These are phyloP conservation scores for Strigamia maritima DNA, from an alignment of 2,888 invertebrate species.

Conservation along the genomic window DNA sequence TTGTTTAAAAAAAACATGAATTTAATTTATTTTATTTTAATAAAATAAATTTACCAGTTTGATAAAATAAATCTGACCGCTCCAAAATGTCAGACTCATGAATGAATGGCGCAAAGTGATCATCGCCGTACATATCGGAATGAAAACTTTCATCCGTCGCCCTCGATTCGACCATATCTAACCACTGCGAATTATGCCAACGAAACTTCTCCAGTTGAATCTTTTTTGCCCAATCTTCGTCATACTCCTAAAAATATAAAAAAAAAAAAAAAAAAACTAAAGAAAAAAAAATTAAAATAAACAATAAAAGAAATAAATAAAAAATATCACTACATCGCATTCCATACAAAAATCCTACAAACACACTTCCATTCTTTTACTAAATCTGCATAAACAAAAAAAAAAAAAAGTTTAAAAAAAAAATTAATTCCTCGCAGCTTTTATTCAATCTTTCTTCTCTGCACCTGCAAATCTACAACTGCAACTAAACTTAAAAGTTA, in stretches of 20 bases:
- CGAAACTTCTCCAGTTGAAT: conserved; percentile 93
- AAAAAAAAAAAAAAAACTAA: background rate
- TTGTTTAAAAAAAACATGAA: too few relatives aligned
- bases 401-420: background rate
- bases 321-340: background rate
- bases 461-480: too few relatives aligned
- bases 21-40: too few relatives aligned
- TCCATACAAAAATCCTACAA: background rate
- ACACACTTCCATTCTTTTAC: conserved; percentile 3
- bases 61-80: conserved; percentile 43
- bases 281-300: background rate
- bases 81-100: conserved; percentile 44
- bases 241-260: conserved; percentile 61
- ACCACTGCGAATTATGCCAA: conserved; percentile 98
- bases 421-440: too few relatives aligned
- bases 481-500: too few relatives aligned
- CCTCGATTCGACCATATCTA: conserved; percentile 81
- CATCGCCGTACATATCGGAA: conserved; percentile 43
- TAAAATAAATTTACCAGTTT: conserved; percentile 40
- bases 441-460: too few relatives aligned
- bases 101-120: conserved; percentile 44
- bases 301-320: too few relatives aligned
- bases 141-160: conserved; percentile 44
- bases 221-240: conserved; percentile 86
- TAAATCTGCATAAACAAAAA: conserved; percentile 39